Conservation (phyloP, 2,113 vertebrate species). For the Prietella phreatophila region DNA sequence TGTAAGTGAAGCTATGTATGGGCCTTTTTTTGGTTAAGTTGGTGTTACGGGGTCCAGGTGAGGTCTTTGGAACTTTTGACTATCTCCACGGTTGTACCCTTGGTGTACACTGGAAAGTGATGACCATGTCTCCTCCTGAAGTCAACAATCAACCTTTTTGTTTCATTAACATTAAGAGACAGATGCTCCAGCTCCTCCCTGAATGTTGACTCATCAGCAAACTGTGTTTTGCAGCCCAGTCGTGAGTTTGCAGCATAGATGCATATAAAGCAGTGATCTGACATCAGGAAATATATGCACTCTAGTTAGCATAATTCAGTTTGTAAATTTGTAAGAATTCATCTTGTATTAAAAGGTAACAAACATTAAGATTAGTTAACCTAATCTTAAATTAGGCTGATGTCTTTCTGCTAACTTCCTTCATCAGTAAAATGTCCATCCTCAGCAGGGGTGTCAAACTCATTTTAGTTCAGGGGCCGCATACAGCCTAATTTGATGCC, state of each 20-base stretch:
- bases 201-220: not conserved
- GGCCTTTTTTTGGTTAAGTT: not conserved
- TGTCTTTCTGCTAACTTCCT: not conserved
- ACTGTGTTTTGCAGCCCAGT: not conserved
- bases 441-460: too few relatives aligned
- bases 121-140: not conserved
- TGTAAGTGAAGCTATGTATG: not conserved
- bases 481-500: too few relatives aligned
- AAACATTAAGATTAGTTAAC: not conserved
- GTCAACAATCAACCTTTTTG: not conserved
- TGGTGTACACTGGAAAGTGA: not conserved
- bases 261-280: not conserved
- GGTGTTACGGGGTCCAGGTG: not conserved
- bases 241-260: not conserved
- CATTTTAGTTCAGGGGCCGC: too few relatives aligned
- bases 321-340: not conserved
- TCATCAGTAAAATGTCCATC: not conserved
- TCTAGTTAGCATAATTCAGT: not conserved
- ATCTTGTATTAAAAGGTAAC: not conserved
- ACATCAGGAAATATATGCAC: not conserved
- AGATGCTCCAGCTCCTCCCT: not conserved
- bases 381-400: not conserved
- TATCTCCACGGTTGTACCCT: not conserved
- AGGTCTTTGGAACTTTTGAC: not conserved
- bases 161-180: not conserved